A percentile compares a stretch with the other conserved stretches of the same genome.
phyloP scores from a whole-genome alignment of 2,113 vertebrate genomes.

The Myanophis thanlyinensis region DNA sequence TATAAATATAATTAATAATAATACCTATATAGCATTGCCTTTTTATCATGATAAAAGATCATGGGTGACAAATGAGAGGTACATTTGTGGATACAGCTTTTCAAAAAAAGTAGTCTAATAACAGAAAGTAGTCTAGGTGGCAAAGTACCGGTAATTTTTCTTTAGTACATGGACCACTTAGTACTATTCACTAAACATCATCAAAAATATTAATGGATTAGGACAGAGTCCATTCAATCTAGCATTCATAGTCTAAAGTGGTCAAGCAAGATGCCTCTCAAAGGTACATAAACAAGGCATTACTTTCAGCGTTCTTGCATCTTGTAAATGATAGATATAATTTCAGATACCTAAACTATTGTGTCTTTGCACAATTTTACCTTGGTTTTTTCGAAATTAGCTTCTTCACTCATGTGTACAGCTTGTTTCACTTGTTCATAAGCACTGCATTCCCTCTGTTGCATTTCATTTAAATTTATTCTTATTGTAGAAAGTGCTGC shows the following conservation, averaged over 20 bases:
- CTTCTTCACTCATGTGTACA: constrained; percentile 87
- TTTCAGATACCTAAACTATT: neutral
- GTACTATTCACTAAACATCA: neutral
- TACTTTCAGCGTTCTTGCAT: neutral
- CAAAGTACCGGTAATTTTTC: neutral
- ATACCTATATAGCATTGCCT: neutral
- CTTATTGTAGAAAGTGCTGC: constrained; percentile 75
- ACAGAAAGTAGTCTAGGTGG: neutral
- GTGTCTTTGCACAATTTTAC: constrained; percentile 52
- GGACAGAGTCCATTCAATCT: neutral
- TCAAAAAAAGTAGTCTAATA: neutral
- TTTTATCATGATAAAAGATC: neutral
- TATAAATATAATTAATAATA: too few relatives aligned
- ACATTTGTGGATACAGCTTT: neutral
- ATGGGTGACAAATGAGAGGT: neutral
- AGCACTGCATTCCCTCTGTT: constrained; percentile 82
- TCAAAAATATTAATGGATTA: neutral
- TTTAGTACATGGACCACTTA: neutral
- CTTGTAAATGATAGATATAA: neutral
- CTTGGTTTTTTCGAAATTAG: constrained; percentile 84
- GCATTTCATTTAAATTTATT: constrained; percentile 73
- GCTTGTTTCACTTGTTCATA: constrained; percentile 88
- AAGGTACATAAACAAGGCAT: neutral
- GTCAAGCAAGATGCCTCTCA: neutral
- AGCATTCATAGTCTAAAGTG: neutral